These are phyloP conservation scores for Drepana falcataria DNA, from an alignment of 2,888 invertebrate genomes.

Conservation along the genomic window DNA sequence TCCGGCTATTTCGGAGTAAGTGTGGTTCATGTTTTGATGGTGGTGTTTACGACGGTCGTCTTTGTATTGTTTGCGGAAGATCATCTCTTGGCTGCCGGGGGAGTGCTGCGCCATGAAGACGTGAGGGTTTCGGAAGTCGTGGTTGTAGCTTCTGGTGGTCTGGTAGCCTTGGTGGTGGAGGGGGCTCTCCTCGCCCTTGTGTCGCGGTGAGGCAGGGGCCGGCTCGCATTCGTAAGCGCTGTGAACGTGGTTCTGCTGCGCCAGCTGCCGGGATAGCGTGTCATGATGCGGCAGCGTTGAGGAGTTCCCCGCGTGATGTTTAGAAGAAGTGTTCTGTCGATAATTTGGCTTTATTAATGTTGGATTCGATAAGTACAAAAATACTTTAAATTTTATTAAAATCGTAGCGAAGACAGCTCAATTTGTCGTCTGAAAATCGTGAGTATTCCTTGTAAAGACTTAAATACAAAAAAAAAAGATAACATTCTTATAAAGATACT, in stretches of 20 bases:
- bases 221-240: slow-evolving; percentile 76
- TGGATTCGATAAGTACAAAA: not conserved
- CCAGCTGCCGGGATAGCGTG: slow-evolving; percentile 70
- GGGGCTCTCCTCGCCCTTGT: slow-evolving; percentile 68
- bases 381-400: not conserved
- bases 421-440: slow-evolving; percentile 8
- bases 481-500: too few relatives aligned
- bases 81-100: slow-evolving; percentile 70
- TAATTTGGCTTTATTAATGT: slow-evolving; percentile 4
- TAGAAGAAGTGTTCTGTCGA: slow-evolving; percentile 91
- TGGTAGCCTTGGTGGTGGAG: slow-evolving; percentile 68
- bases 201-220: slow-evolving; percentile 66
- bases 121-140: slow-evolving; percentile 69
- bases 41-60: slow-evolving; percentile 69
- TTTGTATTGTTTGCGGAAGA: slow-evolving; percentile 67
- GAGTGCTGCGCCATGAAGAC: slow-evolving; percentile 73
- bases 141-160: slow-evolving; percentile 69
- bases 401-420: slow-evolving; percentile 34
- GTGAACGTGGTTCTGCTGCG: slow-evolving; percentile 72
- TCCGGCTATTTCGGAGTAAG: slow-evolving; percentile 85
- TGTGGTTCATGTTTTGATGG: slow-evolving; percentile 82
- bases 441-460: too few relatives aligned
- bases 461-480: too few relatives aligned
- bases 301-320: slow-evolving; percentile 83
- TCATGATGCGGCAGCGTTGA: slow-evolving; percentile 83